Percentiles rank a stretch among this genome's conserved stretches.
phyloP scores from a whole-genome alignment of 2,888 invertebrate genomes.

The Ptychoptera contaminata region DNA sequence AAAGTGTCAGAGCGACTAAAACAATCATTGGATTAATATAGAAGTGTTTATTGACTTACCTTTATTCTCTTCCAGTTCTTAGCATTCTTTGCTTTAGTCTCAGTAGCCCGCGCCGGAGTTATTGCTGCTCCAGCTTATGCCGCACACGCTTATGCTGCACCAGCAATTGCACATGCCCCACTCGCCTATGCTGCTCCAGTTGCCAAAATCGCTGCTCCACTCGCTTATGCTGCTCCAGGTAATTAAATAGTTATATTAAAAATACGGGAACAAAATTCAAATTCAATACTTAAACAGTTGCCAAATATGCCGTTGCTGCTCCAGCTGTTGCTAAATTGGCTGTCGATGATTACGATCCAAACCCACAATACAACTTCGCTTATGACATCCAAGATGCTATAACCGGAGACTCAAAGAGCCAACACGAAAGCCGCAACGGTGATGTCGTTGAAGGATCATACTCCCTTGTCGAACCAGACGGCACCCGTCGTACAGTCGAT shows the following conservation, averaged over 20 bases:
- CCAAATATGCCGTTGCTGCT: slow-evolving; percentile 17
- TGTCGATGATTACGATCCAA: slow-evolving; percentile 21
- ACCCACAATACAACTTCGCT: slow-evolving; percentile 33
- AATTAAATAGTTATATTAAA: too few species aligned
- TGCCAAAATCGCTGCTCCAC: slow-evolving; percentile 6
- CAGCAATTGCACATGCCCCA: slow-evolving; percentile 10
- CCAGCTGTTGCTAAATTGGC: slow-evolving; percentile 12
- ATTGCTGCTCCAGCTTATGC: slow-evolving; percentile 12
- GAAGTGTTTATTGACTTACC: not conserved
- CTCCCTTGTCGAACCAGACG: slow-evolving; percentile 38
- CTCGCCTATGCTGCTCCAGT: slow-evolving; percentile 3
- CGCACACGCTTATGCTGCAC: slow-evolving; percentile 13
- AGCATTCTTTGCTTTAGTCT: slow-evolving; percentile 15
- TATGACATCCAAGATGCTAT: slow-evolving; percentile 35
- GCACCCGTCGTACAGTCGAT: slow-evolving; percentile 45
- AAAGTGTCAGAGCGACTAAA: not conserved
- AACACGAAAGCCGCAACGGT: slow-evolving; percentile 47
- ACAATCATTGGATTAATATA: not conserved
- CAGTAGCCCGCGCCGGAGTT: slow-evolving; percentile 15
- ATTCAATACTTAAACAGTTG: not conserved
- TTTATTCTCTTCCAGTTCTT: slow-evolving; percentile 14
- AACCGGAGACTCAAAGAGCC: slow-evolving; percentile 36
- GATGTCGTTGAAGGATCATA: slow-evolving; percentile 43
- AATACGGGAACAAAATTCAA: not conserved
- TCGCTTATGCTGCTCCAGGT: slow-evolving; percentile 7